These are phyloP conservation scores for Archips xylosteana DNA, from an alignment of 2,888 invertebrate genomes.

Conservation along the genomic window DNA sequence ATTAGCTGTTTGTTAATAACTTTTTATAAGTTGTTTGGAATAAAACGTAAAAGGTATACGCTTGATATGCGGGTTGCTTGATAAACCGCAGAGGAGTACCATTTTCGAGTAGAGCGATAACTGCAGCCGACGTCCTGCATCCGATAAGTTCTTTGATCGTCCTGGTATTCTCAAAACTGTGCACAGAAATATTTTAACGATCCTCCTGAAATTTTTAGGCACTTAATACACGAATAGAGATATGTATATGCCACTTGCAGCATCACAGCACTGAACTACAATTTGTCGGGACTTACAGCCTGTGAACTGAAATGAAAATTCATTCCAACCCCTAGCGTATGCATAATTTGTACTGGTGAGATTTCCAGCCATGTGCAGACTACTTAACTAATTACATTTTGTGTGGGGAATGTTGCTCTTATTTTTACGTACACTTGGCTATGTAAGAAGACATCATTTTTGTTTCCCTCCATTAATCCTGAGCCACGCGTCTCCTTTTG, in stretches of 20 bases:
- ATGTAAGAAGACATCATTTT: slow-evolving; percentile 63
- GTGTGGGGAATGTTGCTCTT: slow-evolving; percentile 39
- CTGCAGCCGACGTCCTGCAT: slow-evolving; percentile 7
- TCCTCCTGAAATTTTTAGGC: neutral
- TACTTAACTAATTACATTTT: slow-evolving; percentile 44
- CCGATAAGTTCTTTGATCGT: slow-evolving; percentile 17
- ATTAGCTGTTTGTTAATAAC: neutral
- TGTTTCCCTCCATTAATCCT: slow-evolving; percentile 70
- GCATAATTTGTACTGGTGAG: slow-evolving; percentile 50
- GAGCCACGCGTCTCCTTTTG: slow-evolving; percentile 68
- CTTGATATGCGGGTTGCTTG: neutral
- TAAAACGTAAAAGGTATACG: neutral
- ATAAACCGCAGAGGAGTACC: neutral
- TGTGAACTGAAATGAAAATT: slow-evolving; percentile 43
- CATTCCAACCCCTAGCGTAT: slow-evolving; percentile 46
- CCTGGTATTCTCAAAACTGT: neutral
- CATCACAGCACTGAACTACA: slow-evolving; percentile 30
- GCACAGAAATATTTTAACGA: slow-evolving; percentile 15
- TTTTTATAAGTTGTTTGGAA: neutral
- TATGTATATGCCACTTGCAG: neutral
- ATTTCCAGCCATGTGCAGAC: slow-evolving; percentile 47
- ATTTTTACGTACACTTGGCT: slow-evolving; percentile 38
- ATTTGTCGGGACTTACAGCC: slow-evolving; percentile 25
- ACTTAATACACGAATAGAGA: neutral
- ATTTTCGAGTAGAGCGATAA: slow-evolving; percentile 1